Evolutionary conservation across 1,140 invertebrate species (phyloP), one percentile per base, ranked within the genome.

Genomic region (Pseudomyrmex concolor): DNA sequence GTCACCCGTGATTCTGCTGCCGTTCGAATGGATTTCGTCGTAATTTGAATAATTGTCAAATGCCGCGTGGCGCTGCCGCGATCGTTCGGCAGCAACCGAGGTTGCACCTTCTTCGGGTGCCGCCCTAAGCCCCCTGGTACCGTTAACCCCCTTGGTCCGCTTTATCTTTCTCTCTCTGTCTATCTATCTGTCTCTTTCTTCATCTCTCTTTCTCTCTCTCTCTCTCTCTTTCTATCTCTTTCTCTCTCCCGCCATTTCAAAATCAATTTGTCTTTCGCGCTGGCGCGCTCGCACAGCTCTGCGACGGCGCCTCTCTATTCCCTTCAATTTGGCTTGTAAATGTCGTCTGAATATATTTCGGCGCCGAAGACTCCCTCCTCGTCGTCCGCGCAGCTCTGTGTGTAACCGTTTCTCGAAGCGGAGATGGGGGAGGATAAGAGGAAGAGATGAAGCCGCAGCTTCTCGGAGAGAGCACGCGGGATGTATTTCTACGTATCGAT

Each of bases 291-390:
- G 63, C 60, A 67, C 25, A 64, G 48, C 34, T 34, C 34, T 62
- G 72, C 64, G 10, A 67, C 77, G 84, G 86, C 70, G 70, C 80
- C 88, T 90, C 90, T 91, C 90, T 89, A 91, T 92, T 92, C 90
- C 90, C 88, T 91, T 88, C 92, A 93, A 93, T 93, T 93, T 93
- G 91, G 91, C 91, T 93, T 93, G 92, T 93, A 93, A 93, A 93
- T 93, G 90, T 86, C 88, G 81, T 88, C 89, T 90, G 91, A 93
- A 92, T 93, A 92, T 91, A 92, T 92, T 91, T 88, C 74, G 78
- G 70, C 45, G 59, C 48, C 48, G 71, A 34, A 72, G 54, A 8
- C 50, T 50, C 15, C 3, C 50, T 48, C 25, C 34, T 62, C 51
- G 48, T 25, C 59, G 51, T 66, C 54, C 34, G 50, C 57, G 57